A percentile compares a stretch with the other conserved stretches of the same genome.
These are phyloP conservation scores for Chanos chanos DNA, from an alignment of 2,797 vertebrate genomes.

Conservation along the genomic window DNA sequence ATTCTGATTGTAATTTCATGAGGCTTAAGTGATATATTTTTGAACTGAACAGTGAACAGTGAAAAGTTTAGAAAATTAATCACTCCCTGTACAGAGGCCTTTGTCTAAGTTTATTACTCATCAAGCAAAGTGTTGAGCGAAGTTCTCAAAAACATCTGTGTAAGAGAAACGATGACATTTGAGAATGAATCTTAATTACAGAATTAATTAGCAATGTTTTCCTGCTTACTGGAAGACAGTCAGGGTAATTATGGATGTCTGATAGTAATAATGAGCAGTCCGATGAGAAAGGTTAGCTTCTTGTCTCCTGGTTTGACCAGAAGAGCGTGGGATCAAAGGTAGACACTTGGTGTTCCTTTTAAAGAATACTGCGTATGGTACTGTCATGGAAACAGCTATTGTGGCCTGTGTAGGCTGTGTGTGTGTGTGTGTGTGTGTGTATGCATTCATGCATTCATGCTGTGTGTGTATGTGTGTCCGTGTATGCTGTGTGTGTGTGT, in stretches of 20 bases:
- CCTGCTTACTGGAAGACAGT: slow-evolving; percentile 40
- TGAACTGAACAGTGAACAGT: no score
- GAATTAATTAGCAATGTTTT: slow-evolving; percentile 60
- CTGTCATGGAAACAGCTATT: slow-evolving; percentile 35
- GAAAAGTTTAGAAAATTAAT: no score
- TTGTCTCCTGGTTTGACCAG: slow-evolving; percentile 39
- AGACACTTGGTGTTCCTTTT: slow-evolving; percentile 29
- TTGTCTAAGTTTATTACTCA: no score
- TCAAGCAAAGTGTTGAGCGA: slow-evolving; percentile 43
- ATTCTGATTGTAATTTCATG: no score
- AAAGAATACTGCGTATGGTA: neutral
- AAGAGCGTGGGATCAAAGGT: slow-evolving; percentile 39
- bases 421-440: neutral
- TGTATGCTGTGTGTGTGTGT: neutral
- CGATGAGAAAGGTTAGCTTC: slow-evolving; percentile 35
- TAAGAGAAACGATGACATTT: slow-evolving; percentile 55
- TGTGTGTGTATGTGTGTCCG: neutral
- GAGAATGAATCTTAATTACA: slow-evolving; percentile 56
- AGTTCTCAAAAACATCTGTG: slow-evolving; percentile 49
- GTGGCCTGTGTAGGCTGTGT: slow-evolving; percentile 1
- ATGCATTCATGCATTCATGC: neutral
- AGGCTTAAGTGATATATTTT: no score
- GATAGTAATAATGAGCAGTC: slow-evolving; percentile 38
- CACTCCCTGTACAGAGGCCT: no score
- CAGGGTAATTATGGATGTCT: slow-evolving; percentile 48